A percentile compares a stretch with the other conserved stretches of the same genome.
phyloP scores from a whole-genome alignment of 1,140 invertebrate species.

The Eciton burchellii region DNA sequence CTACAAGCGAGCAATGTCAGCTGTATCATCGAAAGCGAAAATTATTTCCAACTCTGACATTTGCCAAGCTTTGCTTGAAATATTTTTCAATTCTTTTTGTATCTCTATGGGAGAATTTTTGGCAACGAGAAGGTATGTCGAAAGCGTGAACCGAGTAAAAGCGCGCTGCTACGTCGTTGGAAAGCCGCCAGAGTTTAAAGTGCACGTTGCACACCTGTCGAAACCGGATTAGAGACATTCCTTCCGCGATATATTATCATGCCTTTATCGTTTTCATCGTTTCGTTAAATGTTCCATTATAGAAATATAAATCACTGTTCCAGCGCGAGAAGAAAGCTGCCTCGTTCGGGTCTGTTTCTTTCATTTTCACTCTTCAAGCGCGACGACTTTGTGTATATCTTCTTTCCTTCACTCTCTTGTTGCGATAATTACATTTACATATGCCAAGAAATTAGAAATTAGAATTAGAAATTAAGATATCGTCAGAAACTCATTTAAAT shows the following conservation, averaged over 20 bases:
- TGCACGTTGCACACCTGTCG: conserved; percentile 29
- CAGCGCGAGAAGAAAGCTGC: neutral
- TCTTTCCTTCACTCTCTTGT: neutral
- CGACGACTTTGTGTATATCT: neutral
- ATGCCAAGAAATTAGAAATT: too few relatives aligned
- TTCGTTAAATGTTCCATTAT: neutral
- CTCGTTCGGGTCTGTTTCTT: neutral
- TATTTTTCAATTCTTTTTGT: neutral
- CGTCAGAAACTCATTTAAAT: too few relatives aligned
- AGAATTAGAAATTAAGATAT: too few relatives aligned
- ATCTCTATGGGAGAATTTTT: neutral
- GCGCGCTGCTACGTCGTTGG: conserved; percentile 7
- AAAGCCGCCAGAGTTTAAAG: conserved; percentile 22
- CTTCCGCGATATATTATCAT: neutral
- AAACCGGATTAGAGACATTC: conserved; percentile 17
- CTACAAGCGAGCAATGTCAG: neutral
- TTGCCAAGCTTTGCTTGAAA: too few relatives aligned
- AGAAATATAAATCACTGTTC: neutral
- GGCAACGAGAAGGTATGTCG: conserved; percentile 5
- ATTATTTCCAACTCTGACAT: too few relatives aligned
- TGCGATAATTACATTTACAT: too few relatives aligned
- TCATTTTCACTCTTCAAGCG: neutral
- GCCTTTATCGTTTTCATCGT: conserved; percentile 4
- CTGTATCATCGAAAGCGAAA: neutral
- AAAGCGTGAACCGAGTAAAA: conserved; percentile 42